Base-by-base conservation (phyloP, 2,797 vertebrate species). In the Clarias laeviceps region DNA sequence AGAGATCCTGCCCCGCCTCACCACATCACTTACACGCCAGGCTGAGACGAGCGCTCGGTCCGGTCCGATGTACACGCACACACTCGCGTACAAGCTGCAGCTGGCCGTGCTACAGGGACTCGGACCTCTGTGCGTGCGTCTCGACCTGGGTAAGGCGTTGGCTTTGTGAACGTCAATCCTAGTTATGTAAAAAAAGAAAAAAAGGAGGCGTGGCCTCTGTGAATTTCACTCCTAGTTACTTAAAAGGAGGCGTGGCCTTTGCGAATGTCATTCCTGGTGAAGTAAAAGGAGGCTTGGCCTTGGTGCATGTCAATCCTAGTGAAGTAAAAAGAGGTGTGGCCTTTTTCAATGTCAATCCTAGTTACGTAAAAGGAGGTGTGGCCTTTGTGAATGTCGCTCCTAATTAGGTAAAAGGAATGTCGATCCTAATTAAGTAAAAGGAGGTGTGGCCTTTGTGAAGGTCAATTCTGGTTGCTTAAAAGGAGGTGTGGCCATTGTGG, bases 61-160 rank as follows among this genome's bases (percentile, higher is more conserved):
- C 0, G 96, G 97, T n/a, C 96, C 97, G 0, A 85, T 96, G 84
- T 99, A 99, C 94, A 92, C 85, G 29, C 97, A 98, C 93, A 97
- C 95, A 0, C 90, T 98, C 82, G 95, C 96, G 89, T 99, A 96
- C 95, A 99, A 98, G 91, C 88, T 99, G 85, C 98, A 99, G 92
- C 93, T 97, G 87, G 95, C 96, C 0, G 95, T 98, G 27, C 90
- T 99, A 88, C 94, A 97, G 92, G 97, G 97, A 0, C 95, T 99
- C 84, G 97, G 97, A 1, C 92, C 95, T 0, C 95, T 99, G 61
- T 98, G 97, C 7, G 90, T 96, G 87, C 93, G 90, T 24, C 90
- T 99, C 88, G 96, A 97, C 87, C 93, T 99, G 73, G 96, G 98
- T 99, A 93, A 93, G 97, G n/a, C 29, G 74, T 45, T 56, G 6